These are phyloP conservation scores for Melanargia galathea DNA, from an alignment of 2,888 invertebrate genomes.

Conservation along the genomic window DNA sequence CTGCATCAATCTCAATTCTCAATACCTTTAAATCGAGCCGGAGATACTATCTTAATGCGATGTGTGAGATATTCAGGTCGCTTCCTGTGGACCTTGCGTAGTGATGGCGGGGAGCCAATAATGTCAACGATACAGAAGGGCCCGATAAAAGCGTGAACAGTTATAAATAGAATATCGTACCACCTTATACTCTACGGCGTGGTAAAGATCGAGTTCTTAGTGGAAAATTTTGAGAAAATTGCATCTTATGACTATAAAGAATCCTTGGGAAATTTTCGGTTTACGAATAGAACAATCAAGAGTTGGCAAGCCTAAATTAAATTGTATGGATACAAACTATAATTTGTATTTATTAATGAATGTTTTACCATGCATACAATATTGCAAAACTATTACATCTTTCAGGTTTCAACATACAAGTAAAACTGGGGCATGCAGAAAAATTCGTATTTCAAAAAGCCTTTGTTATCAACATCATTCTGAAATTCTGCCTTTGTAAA, in stretches of 20 bases:
- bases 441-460: constrained; percentile 26
- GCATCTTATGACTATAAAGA: background rate
- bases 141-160: constrained; percentile 30
- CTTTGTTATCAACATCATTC: constrained; percentile 24
- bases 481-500: constrained; percentile 12
- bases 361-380: no score
- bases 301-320: no score
- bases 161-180: constrained; percentile 27
- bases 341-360: no score
- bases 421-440: constrained; percentile 24
- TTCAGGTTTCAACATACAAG: constrained; percentile 7
- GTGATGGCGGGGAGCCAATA: constrained; percentile 34
- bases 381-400: background rate
- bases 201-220: background rate
- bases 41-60: constrained; percentile 5
- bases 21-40: background rate
- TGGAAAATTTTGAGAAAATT: background rate
- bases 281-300: background rate
- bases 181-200: constrained; percentile 13
- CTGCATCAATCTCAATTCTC: background rate
- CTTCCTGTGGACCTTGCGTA: constrained; percentile 37
- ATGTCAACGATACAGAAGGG: constrained; percentile 29
- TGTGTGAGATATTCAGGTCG: constrained; percentile 34
- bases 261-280: background rate
- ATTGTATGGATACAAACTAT: no score